Evolutionary conservation across 2,888 invertebrate species (phyloP), one percentile per base, ranked within the genome.

Genomic region (Drosophila rubida): DNA sequence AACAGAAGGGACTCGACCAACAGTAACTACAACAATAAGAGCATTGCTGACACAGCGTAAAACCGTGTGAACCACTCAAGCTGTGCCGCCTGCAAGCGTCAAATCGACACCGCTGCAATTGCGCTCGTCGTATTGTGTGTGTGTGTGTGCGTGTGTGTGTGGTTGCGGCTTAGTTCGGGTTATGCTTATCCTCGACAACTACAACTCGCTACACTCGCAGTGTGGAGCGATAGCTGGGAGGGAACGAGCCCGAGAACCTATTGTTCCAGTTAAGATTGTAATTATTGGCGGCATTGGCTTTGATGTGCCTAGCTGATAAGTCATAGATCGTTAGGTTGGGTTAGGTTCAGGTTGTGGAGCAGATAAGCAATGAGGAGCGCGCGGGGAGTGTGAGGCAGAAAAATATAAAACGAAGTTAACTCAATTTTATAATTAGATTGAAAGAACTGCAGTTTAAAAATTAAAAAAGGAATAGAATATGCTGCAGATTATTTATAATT

Each of bases 31-130:
- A 42, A 41, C 49, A 61, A 61, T 14, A 54, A 35, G 23, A 44
- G 14, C 14, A 19, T 42, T 27, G 64, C 16, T 67, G 75, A 65
- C 64, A 67, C 62, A 59, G 75, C 48, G 41, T 61, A 66, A 72
- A 61, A 67, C 53, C 85, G 88, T 87, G 87, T 68, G 87, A 87
- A 87, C 72, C 60, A 48, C 46, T 72, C 87, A 88, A 83, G 83
- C 77, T 88, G 84, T 69, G 68, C 44, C 61, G 50, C 63, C 68
- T 83, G 83, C 83, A 85, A 51, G 69, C 61, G 64, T 57, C 61
- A 55, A 71, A 60, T 60, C 51, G 61, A 25, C 30, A 45, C 27
- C 68, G 61, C 65, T 85, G 82, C 82, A 82, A 27, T 68, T 85
- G 76, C 32, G 32, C 32, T 32, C n/a, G 32, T 32, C n/a, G n/a